phyloP scores from a whole-genome alignment of 2,888 invertebrate genomes.

The Hecatera dysodea region DNA sequence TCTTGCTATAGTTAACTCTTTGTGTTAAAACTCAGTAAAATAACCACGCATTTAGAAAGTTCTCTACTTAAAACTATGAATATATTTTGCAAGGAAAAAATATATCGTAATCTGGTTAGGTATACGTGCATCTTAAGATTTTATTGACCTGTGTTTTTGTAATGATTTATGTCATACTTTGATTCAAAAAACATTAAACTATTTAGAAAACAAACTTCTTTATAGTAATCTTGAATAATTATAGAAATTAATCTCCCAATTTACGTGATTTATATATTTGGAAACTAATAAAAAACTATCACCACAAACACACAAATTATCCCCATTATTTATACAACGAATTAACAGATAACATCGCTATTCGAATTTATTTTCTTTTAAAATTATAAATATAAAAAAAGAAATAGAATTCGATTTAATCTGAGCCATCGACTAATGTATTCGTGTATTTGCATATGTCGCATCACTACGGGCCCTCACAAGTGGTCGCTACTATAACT shows the following conservation, averaged over 20 bases:
- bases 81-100: not conserved
- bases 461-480: conserved; percentile 78
- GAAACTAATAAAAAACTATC: conserved; percentile 41
- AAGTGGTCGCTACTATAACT: conserved; percentile 72
- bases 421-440: conserved; percentile 57
- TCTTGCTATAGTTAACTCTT: not conserved
- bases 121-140: not conserved
- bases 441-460: conserved; percentile 68
- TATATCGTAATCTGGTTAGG: not conserved
- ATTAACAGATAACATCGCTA: conserved; percentile 56
- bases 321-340: conserved; percentile 41
- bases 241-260: conserved; percentile 41
- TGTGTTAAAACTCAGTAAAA: not conserved
- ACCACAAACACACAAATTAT: conserved; percentile 22
- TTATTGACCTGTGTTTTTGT: conserved; percentile 22
- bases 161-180: conserved; percentile 29
- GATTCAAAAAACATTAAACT: conserved; percentile 29
- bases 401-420: conserved; percentile 23
- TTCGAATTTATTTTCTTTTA: conserved; percentile 36
- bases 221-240: conserved; percentile 53
- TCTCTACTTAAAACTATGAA: not conserved
- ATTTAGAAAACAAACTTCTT: conserved; percentile 30
- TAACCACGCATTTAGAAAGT: conserved; percentile 1
- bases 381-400: conserved; percentile 33
- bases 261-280: conserved; percentile 50